These are phyloP conservation scores for Heliconius ismenius DNA, from an alignment of 2,888 invertebrate genomes.

Conservation along the genomic window DNA sequence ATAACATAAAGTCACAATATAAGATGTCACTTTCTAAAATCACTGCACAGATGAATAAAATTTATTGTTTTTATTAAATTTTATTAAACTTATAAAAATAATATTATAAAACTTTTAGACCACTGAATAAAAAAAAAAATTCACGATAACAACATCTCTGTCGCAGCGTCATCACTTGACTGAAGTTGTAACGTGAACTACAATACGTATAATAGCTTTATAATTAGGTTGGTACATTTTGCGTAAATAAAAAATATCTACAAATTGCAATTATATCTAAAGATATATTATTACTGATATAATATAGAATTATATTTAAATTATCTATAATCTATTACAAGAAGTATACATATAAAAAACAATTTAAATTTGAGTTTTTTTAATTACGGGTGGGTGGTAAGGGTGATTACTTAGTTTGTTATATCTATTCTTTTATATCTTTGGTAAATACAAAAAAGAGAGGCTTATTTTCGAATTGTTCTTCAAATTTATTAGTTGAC, in stretches of 20 bases:
- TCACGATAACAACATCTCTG: background rate
- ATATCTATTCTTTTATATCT: too few relatives aligned
- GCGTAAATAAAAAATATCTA: background rate
- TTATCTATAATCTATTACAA: too few relatives aligned
- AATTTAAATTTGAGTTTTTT: too few relatives aligned
- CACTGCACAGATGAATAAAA: slow-evolving; percentile 9
- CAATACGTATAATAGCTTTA: background rate
- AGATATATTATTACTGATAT: background rate
- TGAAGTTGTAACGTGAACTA: background rate
- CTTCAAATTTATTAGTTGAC: background rate
- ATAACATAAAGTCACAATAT: slow-evolving; percentile 27
- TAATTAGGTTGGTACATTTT: background rate
- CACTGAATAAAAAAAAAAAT: background rate
- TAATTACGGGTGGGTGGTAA: too few relatives aligned
- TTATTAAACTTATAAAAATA: background rate
- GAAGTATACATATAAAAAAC: too few relatives aligned
- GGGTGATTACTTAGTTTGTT: too few relatives aligned
- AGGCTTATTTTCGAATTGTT: background rate
- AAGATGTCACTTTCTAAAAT: slow-evolving; percentile 9
- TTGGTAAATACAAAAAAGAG: background rate
- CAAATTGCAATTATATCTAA: background rate
- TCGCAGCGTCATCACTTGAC: background rate
- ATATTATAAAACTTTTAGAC: background rate
- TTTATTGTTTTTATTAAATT: background rate
- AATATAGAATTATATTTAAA: background rate